Percentiles rank a stretch among this genome's conserved stretches.
phyloP scores from a whole-genome alignment of 37 sponge, comb jelly and placozoan species.

The Halichondria panicea region DNA sequence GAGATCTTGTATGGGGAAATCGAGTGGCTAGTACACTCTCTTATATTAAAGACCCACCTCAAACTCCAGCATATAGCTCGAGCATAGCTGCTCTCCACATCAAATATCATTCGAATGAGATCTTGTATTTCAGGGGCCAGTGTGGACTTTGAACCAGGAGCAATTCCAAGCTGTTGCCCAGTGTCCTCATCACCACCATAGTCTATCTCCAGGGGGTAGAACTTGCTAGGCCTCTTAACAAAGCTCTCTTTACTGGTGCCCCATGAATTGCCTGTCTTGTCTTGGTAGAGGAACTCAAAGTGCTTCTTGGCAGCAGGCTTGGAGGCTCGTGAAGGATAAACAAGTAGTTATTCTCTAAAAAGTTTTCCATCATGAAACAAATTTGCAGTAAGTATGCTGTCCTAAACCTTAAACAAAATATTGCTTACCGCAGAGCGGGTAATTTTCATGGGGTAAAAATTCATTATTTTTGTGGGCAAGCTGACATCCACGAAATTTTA shows the following conservation, averaged over 20 bases:
- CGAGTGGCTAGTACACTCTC: not conserved
- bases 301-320: constrained; percentile 42
- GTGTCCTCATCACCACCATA: constrained; percentile 83
- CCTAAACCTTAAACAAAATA: too few species aligned
- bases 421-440: too few species aligned
- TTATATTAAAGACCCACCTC: constrained; percentile 89
- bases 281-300: constrained; percentile 60
- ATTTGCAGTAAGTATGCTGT: too few species aligned
- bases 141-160: constrained; percentile 78
- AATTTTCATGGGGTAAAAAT: too few species aligned
- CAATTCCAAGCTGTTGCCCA: not conserved
- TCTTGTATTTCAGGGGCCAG: constrained; percentile 82
- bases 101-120: constrained; percentile 89
- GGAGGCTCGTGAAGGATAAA: too few species aligned
- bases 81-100: constrained; percentile 94
- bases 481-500: too few species aligned
- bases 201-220: constrained; percentile 98
- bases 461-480: too few species aligned
- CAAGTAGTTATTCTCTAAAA: too few species aligned
- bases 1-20: not conserved
- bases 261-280: constrained; percentile 89
- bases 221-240: constrained; percentile 83
- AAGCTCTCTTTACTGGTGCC: constrained; percentile 38
- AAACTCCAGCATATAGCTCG: constrained; percentile 90
- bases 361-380: too few species aligned